These are phyloP conservation scores for Fratercula arctica DNA, from an alignment of 2,797 vertebrate genomes.

Conservation along the genomic window DNA sequence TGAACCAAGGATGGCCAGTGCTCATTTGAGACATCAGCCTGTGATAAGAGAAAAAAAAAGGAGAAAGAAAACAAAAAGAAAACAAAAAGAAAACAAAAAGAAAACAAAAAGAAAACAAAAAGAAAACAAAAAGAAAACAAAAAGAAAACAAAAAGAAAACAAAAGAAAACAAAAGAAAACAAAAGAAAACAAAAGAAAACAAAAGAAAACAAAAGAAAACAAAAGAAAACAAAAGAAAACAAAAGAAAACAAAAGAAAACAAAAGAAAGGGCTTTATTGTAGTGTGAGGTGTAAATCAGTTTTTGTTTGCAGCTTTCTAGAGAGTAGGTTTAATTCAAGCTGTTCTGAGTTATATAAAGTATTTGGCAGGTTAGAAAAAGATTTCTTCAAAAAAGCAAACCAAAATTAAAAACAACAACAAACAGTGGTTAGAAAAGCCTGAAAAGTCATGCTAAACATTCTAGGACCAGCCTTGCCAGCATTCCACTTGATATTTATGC, in stretches of 20 bases:
- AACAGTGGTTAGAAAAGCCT: not conserved
- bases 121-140: fast-evolving
- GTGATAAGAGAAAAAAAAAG: not conserved
- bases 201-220: too few relatives aligned
- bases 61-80: too few relatives aligned
- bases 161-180: not conserved
- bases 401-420: not conserved
- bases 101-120: fast-evolving
- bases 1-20: slow-evolving; percentile 89
- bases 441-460: not conserved
- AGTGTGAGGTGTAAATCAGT: not conserved
- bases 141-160: not conserved
- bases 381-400: not conserved
- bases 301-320: not conserved
- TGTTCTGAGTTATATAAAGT: not conserved
- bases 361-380: not conserved
- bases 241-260: fast-evolving
- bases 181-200: not conserved
- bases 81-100: too few relatives aligned
- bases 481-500: not conserved
- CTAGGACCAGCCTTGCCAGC: not conserved
- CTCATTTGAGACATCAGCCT: slow-evolving; percentile 82
- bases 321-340: not conserved
- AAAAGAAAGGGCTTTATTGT: not conserved
- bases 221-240: not conserved